phyloP scores from a whole-genome alignment of 2,888 invertebrate genomes.

The Erebia ligea region DNA sequence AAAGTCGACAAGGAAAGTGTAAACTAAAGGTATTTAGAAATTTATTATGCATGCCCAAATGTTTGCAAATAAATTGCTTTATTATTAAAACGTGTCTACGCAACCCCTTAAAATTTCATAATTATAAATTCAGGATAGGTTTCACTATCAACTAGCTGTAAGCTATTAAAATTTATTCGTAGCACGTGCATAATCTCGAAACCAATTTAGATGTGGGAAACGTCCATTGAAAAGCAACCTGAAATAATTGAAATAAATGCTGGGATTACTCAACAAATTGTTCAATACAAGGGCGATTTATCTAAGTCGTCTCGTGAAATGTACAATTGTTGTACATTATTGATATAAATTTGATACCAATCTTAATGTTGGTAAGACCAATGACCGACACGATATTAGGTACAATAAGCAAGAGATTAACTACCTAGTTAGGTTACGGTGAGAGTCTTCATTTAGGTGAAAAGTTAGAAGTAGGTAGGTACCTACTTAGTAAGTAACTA shows the following conservation, averaged over 20 bases:
- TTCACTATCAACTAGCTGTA: slow-evolving; percentile 14
- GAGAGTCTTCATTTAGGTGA: too few species aligned
- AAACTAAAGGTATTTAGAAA: slow-evolving; percentile 11
- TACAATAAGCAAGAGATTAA: too few species aligned
- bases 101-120: slow-evolving; percentile 41
- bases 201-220: slow-evolving; percentile 54
- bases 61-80: slow-evolving; percentile 28
- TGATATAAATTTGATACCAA: slow-evolving; percentile 28
- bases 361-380: neutral
- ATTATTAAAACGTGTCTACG: slow-evolving; percentile 26
- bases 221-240: slow-evolving; percentile 68
- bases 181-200: slow-evolving; percentile 61
- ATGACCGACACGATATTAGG: neutral
- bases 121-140: slow-evolving; percentile 27
- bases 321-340: slow-evolving; percentile 54
- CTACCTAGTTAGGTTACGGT: too few species aligned
- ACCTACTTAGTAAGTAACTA: too few species aligned
- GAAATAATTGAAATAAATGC: slow-evolving; percentile 82
- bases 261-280: slow-evolving; percentile 81
- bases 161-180: slow-evolving; percentile 47
- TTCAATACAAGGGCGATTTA: slow-evolving; percentile 80
- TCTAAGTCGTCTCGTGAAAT: slow-evolving; percentile 71
- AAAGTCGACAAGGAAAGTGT: slow-evolving; percentile 2
- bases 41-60: slow-evolving; percentile 31
- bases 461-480: too few species aligned